Base-by-base conservation (phyloP, 2,797 vertebrate genomes). In the Spinus olivaceus region DNA sequence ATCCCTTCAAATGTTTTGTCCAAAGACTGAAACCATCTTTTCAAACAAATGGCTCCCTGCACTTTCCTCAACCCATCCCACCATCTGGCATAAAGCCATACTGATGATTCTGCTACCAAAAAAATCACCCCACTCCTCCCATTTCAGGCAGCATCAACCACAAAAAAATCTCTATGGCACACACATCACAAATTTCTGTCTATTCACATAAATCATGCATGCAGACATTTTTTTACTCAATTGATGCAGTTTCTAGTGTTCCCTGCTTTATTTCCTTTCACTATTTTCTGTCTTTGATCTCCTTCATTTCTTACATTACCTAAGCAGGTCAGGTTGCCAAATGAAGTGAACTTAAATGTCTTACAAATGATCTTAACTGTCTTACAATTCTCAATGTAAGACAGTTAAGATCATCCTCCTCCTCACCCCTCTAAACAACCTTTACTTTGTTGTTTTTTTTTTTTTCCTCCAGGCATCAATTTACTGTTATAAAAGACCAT, bases 21-120 rank as follows among this genome's bases (percentile, higher is more conserved):
- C 50, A 57, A 81, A 81, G 67, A 33, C 60, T 30, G 44, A 85
- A 59, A 23, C 24, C 8, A 24, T 35, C 37, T 78, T 59, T 50
- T 35, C 44, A 64, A 81, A 64, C 12, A 70, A 78, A 25, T 5
- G 0, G 57, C 25, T 59, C 25, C 18, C 25, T 47, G 18, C 12
- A 46, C 32, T 63, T 86, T 14, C 18, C 39, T n/a, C 51, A 50
- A 67, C 9, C 33, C 37, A 54, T 41, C 57, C 80, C n/a, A 64
- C 25, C 24, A 53, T 14, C 39, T 53, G 32, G 54, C 47, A 70
- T 12, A 57, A 64, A 84, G 30, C 51, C 42, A 41, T 11, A 47
- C 2, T 3, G 1, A 69, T 0, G 1, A 56, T 24, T 27, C 10
- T 86, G n/a, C 54, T 28, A 33, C 5, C 14, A 49, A 6, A 80